Evolutionary conservation across 2,888 invertebrate genomes (phyloP).

Genomic region (Hymenopus coronatus): DNA sequence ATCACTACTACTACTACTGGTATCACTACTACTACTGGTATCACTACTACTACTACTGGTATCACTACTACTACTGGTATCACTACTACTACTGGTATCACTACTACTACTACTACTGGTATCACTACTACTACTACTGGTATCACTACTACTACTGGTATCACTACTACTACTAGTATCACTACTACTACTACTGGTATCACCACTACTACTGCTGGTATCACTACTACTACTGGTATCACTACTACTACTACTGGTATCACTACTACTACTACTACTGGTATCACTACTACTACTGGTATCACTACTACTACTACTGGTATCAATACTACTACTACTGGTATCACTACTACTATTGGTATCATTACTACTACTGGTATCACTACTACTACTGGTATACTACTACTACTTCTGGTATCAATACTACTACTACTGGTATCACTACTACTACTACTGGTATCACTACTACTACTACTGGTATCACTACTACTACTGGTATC

Average conservation of each 20-base stretch:
- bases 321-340: too few relatives aligned
- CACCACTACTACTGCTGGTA: too few relatives aligned
- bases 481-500: background rate
- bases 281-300: background rate
- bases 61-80: background rate
- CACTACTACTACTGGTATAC: background rate
- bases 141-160: background rate
- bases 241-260: background rate
- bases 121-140: background rate
- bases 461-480: background rate
- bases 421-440: background rate
- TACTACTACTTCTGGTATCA: background rate
- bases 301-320: background rate
- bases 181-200: background rate
- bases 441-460: background rate
- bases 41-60: background rate
- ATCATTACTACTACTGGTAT: background rate
- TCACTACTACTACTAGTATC: background rate
- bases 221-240: background rate
- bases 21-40: background rate
- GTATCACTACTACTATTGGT: background rate
- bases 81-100: background rate
- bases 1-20: background rate
- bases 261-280: conserved; percentile 6
- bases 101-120: background rate